Percentiles rank a stretch among this genome's conserved stretches.
Evolutionary conservation across 2,888 invertebrate species (phyloP).

Genomic region (Conus canariensis): DNA sequence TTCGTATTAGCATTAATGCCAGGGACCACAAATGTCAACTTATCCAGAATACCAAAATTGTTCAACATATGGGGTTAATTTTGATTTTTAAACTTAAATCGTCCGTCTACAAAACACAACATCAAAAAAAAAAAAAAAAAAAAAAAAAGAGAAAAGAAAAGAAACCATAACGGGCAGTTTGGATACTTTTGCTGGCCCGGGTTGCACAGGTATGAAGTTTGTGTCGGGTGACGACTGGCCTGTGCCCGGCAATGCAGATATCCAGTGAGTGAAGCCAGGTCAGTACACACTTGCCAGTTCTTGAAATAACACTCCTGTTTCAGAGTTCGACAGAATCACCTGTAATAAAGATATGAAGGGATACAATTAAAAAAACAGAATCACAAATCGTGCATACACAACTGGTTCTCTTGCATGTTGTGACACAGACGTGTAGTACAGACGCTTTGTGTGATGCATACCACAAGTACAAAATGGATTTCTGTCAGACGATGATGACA

Average conservation of each 20-base stretch:
- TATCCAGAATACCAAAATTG: background rate
- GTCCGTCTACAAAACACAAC: background rate
- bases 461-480: background rate
- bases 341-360: slow-evolving; percentile 5
- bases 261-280: background rate
- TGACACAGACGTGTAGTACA: slow-evolving; percentile 3
- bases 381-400: slow-evolving; percentile 12
- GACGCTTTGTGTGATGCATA: background rate
- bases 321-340: background rate
- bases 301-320: slow-evolving; percentile 4
- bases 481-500: background rate
- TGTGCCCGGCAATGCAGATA: background rate
- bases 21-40: background rate
- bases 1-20: background rate
- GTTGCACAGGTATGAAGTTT: no score
- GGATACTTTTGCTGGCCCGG: background rate
- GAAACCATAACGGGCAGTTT: background rate
- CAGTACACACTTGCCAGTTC: background rate
- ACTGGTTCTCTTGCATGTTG: slow-evolving; percentile 14
- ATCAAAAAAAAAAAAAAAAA: background rate
- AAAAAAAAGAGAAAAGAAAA: background rate
- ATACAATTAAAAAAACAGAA: background rate
- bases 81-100: background rate
- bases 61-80: background rate
- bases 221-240: no score